These are phyloP conservation scores for Aplysia californica DNA, from an alignment of 1,140 invertebrate genomes.

Conservation along the genomic window DNA sequence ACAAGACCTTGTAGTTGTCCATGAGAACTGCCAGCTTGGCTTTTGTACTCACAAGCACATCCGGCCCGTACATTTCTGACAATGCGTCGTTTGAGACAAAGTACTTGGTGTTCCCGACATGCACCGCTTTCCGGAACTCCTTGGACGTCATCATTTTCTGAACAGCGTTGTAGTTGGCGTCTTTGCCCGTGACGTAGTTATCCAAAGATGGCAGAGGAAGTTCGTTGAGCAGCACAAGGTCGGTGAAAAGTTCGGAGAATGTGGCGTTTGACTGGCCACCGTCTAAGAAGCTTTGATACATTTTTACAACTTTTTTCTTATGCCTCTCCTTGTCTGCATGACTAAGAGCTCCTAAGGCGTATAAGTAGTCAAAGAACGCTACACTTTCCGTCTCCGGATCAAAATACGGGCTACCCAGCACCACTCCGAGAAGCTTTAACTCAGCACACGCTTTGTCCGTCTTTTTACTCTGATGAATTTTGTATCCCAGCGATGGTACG, in stretches of 20 bases:
- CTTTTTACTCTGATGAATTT: neutral
- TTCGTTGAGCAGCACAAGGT: neutral
- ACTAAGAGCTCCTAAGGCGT: slow-evolving; percentile 16
- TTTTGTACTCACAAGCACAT: slow-evolving; percentile 15
- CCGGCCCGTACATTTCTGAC: neutral
- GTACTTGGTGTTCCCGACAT: neutral
- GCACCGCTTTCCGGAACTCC: slow-evolving; percentile 9
- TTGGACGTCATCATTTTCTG: neutral
- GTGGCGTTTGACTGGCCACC: neutral
- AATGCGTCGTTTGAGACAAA: slow-evolving; percentile 10
- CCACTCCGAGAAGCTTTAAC: neutral
- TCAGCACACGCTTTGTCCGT: neutral
- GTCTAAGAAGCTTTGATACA: neutral
- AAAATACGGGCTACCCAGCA: slow-evolving; percentile 15
- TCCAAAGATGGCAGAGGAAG: slow-evolving; percentile 13
- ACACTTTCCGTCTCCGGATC: slow-evolving; percentile 18
- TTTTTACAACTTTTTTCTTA: slow-evolving; percentile 1
- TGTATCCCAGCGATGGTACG: slow-evolving; percentile 5
- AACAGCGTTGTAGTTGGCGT: neutral
- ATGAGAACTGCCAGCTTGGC: slow-evolving; percentile 3
- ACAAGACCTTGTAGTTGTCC: slow-evolving; percentile 19
- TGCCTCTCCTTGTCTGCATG: neutral
- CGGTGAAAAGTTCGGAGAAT: neutral
- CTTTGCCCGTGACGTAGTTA: slow-evolving; percentile 19
- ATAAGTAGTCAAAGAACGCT: slow-evolving; percentile 16